Evolutionary conservation across 2,113 vertebrate species (phyloP).

Genomic region (Aptenodytes forsteri): DNA sequence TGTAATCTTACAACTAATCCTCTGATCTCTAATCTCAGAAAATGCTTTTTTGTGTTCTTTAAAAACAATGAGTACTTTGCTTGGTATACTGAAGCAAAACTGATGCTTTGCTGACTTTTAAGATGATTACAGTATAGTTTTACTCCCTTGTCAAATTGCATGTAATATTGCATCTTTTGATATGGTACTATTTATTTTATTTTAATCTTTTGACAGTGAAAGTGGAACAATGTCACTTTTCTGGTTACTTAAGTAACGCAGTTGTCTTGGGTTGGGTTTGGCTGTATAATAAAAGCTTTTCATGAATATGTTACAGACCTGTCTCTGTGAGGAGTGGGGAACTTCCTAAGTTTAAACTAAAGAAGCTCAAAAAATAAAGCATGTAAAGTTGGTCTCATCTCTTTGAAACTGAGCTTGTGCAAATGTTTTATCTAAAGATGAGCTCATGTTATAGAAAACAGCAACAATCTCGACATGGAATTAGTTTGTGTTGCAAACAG

Average conservation of each 20-base stretch:
- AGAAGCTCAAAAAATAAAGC: neutral
- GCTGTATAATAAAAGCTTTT: neutral
- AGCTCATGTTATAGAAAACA: neutral
- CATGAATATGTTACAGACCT: neutral
- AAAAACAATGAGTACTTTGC: constrained; percentile 37
- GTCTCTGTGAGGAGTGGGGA: neutral
- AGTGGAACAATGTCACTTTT: neutral
- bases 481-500: neutral
- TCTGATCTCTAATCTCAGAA: constrained; percentile 75
- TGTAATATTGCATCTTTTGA: neutral
- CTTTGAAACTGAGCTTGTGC: neutral
- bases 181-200: neutral
- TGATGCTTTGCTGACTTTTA: constrained; percentile 67
- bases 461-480: neutral
- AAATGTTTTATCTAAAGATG: neutral
- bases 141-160: neutral
- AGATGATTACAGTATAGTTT: constrained; percentile 22
- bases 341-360: neutral
- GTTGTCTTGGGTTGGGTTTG: neutral
- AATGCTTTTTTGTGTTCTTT: constrained; percentile 59
- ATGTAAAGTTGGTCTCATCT: neutral
- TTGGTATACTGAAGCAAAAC: constrained; percentile 58
- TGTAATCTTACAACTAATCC: constrained; percentile 98
- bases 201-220: neutral
- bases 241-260: neutral